Evolutionary conservation across 2,113 vertebrate genomes (phyloP).

Genomic region (Corythaixoides concolor): DNA sequence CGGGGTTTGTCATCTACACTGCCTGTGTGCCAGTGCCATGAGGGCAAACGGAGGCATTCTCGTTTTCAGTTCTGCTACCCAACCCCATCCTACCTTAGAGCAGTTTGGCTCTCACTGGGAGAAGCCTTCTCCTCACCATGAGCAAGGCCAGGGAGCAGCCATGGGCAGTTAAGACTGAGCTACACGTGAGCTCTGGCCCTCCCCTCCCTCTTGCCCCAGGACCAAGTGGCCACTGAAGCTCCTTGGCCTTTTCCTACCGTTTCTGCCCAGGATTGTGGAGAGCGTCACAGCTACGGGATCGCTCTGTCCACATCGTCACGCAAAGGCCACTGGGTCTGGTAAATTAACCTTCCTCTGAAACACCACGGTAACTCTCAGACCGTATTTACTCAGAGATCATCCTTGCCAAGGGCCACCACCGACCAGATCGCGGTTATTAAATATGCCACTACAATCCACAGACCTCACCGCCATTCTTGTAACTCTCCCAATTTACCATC

Average conservation of each 20-base stretch:
- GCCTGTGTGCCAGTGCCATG: neutral
- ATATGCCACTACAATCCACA: neutral
- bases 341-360: neutral
- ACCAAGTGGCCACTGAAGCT: neutral
- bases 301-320: neutral
- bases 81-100: neutral
- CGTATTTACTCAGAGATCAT: neutral
- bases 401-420: neutral
- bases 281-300: neutral
- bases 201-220: neutral
- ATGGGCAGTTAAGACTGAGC: neutral
- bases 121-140: neutral
- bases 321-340: neutral
- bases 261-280: neutral
- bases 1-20: rapidly evolving
- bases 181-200: neutral
- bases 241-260: neutral
- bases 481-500: neutral
- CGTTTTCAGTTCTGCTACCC: neutral
- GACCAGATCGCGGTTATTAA: neutral
- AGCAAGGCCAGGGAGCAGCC: neutral
- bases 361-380: neutral
- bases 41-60: neutral
- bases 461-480: neutral
- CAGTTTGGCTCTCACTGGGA: neutral